phyloP scores from a whole-genome alignment of 2,113 vertebrate genomes.

The Pelmatolapia mariae region DNA sequence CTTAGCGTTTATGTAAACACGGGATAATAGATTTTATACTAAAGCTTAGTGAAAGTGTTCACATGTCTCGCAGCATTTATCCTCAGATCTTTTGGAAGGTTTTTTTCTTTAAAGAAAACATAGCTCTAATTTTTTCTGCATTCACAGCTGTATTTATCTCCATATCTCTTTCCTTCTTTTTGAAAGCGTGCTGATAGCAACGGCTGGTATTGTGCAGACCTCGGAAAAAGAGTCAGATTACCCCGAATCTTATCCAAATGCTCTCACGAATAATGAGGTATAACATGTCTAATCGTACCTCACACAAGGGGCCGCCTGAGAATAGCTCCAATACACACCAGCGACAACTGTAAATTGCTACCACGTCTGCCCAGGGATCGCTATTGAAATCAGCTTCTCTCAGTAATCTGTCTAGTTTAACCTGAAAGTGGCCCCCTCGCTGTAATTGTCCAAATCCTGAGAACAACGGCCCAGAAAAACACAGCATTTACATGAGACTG shows the following conservation, averaged over 20 bases:
- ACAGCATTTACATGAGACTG: slow-evolving; percentile 25
- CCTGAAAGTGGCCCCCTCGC: slow-evolving; percentile 40
- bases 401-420: slow-evolving; percentile 10
- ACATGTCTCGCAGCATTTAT: background rate
- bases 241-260: slow-evolving; percentile 3
- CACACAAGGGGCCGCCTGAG: background rate
- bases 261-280: background rate
- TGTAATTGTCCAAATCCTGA: slow-evolving; percentile 1
- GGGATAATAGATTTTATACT: background rate
- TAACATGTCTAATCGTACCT: slow-evolving; percentile 24
- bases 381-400: slow-evolving; percentile 16
- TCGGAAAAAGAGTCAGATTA: background rate
- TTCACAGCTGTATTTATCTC: background rate
- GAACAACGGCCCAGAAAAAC: slow-evolving; percentile 11
- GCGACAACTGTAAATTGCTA: slow-evolving; percentile 22
- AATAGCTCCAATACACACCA: slow-evolving; percentile 36
- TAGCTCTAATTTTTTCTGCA: background rate
- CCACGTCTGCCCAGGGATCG: background rate
- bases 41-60: background rate
- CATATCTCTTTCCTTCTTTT: background rate
- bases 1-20: background rate
- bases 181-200: background rate
- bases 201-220: background rate
- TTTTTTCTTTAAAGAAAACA: background rate
- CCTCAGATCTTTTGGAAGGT: background rate